Evolutionary conservation across 2,888 invertebrate genomes (phyloP), one percentile per base, ranked within the genome.

Genomic region (Cephalotes varians): DNA sequence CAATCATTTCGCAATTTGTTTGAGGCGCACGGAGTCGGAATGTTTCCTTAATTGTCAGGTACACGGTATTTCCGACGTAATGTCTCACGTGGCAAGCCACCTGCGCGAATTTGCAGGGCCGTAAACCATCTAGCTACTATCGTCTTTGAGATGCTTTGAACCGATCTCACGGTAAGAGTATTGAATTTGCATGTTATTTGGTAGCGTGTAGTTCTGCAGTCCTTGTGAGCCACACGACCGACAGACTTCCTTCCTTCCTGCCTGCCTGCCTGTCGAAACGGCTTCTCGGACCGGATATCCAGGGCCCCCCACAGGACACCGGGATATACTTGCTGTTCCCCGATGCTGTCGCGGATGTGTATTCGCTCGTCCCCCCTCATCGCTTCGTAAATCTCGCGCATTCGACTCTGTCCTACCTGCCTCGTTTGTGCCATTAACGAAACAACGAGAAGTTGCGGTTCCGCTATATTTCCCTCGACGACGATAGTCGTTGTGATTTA

Each of bases 121-220:
- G 84, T 54, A 71, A 76, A 83, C 65, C 80, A 81, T 58, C 74
- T 80, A 40, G 71, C 65, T 51, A 56, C 49, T 47, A 44, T 80
- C 82, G 90, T 87, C 88, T 89, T 88, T 89, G 90, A 88, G 73
- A 62, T 15, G 86, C 90, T 90, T 88, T 87, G 87, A 87, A 83
- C 76, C 76, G 87, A 81, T 85, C 81, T 47, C 83, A 69, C 72
- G 73, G 82, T 82, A 74, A 85, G 87, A 87, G 89, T 91, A 92
- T 92, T 91, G 90, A 91, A 93, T 92, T 92, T 93, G 91, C 93
- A 93, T 93, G 90, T 92, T 92, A 93, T 92, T 92, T 87, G 89
- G 85, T 72, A 82, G 85, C 77, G 84, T 88, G 85, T 89, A 87
- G 83, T 85, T 88, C 85, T 80, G 82, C 60, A 79, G 86, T 85